Conservation (phyloP, 1,140 invertebrate species). For the Mizuhopecten yessoensis region DNA sequence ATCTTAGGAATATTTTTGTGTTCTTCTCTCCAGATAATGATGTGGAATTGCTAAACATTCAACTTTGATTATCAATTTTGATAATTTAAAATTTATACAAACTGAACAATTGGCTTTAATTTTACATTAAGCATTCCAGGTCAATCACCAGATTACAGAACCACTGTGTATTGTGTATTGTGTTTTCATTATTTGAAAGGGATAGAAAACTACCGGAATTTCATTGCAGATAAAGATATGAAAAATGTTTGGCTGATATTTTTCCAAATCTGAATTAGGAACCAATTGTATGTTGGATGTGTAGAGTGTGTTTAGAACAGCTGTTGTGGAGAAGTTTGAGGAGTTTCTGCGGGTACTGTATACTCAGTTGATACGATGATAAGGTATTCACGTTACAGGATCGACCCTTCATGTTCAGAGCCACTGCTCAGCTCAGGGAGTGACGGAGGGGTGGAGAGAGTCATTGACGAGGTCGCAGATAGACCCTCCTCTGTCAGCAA, state of each 20-base stretch:
- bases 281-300: not conserved
- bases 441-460: conserved; percentile 69
- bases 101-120: not conserved
- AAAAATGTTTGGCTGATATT: not conserved
- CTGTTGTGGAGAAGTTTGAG: not conserved
- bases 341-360: not conserved
- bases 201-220: not conserved
- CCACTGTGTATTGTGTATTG: no score
- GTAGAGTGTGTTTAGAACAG: not conserved
- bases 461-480: conserved; percentile 71
- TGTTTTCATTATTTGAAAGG: not conserved
- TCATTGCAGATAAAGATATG: not conserved
- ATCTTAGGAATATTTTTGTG: not conserved
- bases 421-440: conserved; percentile 72
- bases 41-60: not conserved
- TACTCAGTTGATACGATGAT: not conserved
- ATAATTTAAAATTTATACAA: not conserved
- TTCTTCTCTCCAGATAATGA: not conserved
- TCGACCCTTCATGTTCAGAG: conserved; percentile 45
- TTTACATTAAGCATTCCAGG: not conserved
- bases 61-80: not conserved
- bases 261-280: not conserved
- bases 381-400: conserved; percentile 40
- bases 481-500: conserved; percentile 68
- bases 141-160: not conserved